Conservation (phyloP, 2,888 invertebrate species). For the Hecatera dysodea region DNA sequence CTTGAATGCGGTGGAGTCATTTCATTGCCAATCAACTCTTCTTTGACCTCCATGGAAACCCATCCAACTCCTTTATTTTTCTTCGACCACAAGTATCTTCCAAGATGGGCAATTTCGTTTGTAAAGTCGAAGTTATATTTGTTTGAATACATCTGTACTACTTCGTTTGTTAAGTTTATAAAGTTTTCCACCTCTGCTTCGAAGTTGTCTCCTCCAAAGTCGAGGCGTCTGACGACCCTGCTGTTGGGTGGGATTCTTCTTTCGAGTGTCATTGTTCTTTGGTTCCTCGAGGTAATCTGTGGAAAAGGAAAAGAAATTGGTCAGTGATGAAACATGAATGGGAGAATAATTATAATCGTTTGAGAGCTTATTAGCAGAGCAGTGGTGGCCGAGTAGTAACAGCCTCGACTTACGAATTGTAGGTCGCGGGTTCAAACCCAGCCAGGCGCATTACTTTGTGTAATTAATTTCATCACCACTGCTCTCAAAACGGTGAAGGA, state of each 20-base stretch:
- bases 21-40: slow-evolving; percentile 69
- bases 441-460: no score
- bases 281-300: slow-evolving; percentile 77
- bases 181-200: slow-evolving; percentile 78
- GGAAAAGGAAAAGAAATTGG: slow-evolving; percentile 63
- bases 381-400: no score
- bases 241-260: slow-evolving; percentile 72
- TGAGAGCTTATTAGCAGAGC: neutral
- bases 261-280: slow-evolving; percentile 71
- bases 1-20: slow-evolving; percentile 72
- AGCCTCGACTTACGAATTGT: no score
- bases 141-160: slow-evolving; percentile 59
- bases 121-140: slow-evolving; percentile 91
- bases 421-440: no score
- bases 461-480: no score
- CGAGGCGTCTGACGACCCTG: slow-evolving; percentile 84
- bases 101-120: slow-evolving; percentile 84
- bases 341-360: no score
- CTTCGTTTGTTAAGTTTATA: slow-evolving; percentile 68
- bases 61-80: slow-evolving; percentile 68
- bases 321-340: neutral
- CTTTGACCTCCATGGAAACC: slow-evolving; percentile 67
- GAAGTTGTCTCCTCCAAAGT: slow-evolving; percentile 67
- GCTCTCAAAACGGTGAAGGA: no score
- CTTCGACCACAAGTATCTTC: slow-evolving; percentile 86